Evolutionary conservation across 2,888 invertebrate species (phyloP), one percentile per base, ranked within the genome.

Genomic region (Eristalinus sepulchralis): DNA sequence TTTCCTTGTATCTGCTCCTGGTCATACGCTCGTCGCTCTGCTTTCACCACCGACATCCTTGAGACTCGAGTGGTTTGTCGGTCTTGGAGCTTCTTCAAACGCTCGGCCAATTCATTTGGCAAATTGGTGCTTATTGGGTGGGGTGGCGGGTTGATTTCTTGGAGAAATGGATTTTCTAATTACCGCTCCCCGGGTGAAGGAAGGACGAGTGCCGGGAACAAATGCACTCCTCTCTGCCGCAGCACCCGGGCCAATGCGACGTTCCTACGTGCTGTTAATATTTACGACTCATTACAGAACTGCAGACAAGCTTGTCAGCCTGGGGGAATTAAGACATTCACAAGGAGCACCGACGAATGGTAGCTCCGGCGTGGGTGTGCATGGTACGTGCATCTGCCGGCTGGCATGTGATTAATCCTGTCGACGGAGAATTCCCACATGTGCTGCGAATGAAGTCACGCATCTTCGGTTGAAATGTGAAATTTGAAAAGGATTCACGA

Each of bases 221-320:
- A 57, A 13, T 57, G 57, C 57, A 57, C 17, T 24, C 24, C 57
- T 11, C 0, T 11, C 22, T 57, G 1, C 4, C 11, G 10, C 24
- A 24, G 11, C 13, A 10, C 5, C 47, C 13, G 6, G n/a, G 33
- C 53, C 70, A 62, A 33, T 62, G 33, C 31, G 60, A 34, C 34
- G 71, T 27, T 27, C 39, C 39, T 39, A 83, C 83, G 83, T 83
- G 83, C 68, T 70, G 78, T 59, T 64, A 73, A 83, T 83, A 83
- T 83, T 83, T 75, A 70, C 67, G 63, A 66, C 64, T 79, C 73
- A 83, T 83, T 83, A 83, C 59, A 53, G 53, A 62, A 27, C 20
- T 62, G 22, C 53, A 68, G 59, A 70, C 66, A 66, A 31, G 55
- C 39, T 47, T 20, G 60, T 59, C 63, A 55, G 71, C 59, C 55